Evolutionary conservation across 2,113 vertebrate species (phyloP), one percentile per base, ranked within the genome.

Genomic region (Apteryx mantelli): DNA sequence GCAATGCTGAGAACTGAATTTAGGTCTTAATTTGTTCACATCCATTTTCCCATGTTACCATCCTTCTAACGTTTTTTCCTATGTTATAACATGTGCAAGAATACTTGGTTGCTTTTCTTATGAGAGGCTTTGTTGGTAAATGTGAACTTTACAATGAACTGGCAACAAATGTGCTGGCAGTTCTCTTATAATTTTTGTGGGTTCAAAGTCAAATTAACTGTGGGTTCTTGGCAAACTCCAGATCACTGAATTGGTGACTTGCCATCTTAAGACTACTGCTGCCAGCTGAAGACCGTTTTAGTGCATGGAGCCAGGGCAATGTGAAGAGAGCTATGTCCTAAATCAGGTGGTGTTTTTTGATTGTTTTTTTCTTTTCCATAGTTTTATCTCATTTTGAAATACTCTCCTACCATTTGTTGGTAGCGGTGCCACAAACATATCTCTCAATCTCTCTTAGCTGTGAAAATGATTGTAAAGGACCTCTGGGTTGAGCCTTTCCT

Each of bases 331-430:
- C 60, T 22, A 1, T 3, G n/a, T 34, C 58, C 71, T 56, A 1
- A 32, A 28, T 80, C 75, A 46, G 0, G 0, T 2, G 0, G 13
- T 6, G 6, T 5, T 32, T 30, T 58, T 18, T 32, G 30, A 2
- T 15, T 82, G 75, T 21, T 53, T 2, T 42, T 70, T 74, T n/a
- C 36, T 38, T 52, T 30, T 76, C 52, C 11, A 0, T 6, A 14
- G 63, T 63, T 73, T 55, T 32, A 64, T 34, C 48, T 68, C 66
- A 28, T 90, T 96, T 86, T 66, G 96, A 88, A 91, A 21, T 66
- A 17, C 63, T 46, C 58, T 53, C 53, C 76, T 63, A n/a, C 34
- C 21, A 0, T 74, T 61, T 93, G 76, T 50, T 66, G 24, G 44
- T 77, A 40, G 44, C 32, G 32, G 64, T 30, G 76, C 86, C 75